Conservation (phyloP, 64 coral and sea anemone species). For the Montipora cactus region DNA sequence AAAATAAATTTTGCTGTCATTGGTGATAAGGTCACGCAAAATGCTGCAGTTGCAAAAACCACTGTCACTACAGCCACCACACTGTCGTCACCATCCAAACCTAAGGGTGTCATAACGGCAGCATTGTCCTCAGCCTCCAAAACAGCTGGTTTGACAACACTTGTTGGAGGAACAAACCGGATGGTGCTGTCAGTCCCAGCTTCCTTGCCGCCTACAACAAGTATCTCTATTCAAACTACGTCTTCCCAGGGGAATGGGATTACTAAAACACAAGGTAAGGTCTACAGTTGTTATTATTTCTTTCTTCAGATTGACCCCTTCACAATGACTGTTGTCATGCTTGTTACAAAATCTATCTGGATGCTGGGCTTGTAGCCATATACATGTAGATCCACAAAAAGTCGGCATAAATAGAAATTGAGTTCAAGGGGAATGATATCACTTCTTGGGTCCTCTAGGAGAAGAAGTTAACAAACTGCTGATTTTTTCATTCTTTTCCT, state of each 20-base stretch:
- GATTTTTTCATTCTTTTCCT: too few species aligned
- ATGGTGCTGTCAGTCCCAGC: constrained; percentile 91
- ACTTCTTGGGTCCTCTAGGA: too few species aligned
- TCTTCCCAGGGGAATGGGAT: constrained; percentile 14
- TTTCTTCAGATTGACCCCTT: not conserved
- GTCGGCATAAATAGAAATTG: too few species aligned
- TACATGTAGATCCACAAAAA: too few species aligned
- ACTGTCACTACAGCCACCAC: not conserved
- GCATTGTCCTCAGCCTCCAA: constrained; percentile 62
- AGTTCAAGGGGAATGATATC: too few species aligned
- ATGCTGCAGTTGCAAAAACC: not conserved
- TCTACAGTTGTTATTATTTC: not conserved
- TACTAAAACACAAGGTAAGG: constrained; percentile 31
- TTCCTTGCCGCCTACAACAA: constrained; percentile 32
- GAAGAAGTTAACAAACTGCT: too few species aligned
- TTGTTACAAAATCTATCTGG: too few species aligned
- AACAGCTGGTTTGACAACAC: constrained; percentile 88
- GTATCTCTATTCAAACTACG: not conserved
- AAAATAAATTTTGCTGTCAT: too few species aligned
- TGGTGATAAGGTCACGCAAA: constrained; percentile 12
- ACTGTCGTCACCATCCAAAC: constrained; percentile 6
- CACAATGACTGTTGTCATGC: too few species aligned
- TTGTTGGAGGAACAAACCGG: constrained; percentile 86
- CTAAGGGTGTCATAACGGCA: constrained; percentile 31
- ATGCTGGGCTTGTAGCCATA: too few species aligned